Base-by-base conservation (phyloP, 2,113 vertebrate genomes). In the Tragelaphus scriptus region DNA sequence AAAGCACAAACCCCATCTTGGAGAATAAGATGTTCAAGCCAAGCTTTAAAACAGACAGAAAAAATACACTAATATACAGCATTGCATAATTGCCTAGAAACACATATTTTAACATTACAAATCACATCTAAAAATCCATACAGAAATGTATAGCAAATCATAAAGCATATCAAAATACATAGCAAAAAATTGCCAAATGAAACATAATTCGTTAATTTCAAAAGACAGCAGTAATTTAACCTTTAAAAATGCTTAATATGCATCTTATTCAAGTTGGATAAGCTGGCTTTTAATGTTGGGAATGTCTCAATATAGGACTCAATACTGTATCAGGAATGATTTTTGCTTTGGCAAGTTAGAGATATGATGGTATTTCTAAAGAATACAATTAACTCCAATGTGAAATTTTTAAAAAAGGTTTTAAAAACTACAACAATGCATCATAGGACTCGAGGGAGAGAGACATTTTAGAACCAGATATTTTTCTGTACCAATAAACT, bases 131-230 rank as follows among this genome's bases (percentile, higher is more conserved):
- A 88, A 88, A 65, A 25, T 61, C 21, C 14, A 4, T 75, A 92
- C 30, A 32, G 59, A 85, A 79, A 79, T 71, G 30, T 40, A 79
- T 9, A 63, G 32, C 25, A 77, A 85, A 49, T 61, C 58, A 71
- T 75, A 79, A 13, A 90, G 56, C 47, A 65, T 93, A 49, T 26
- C 14, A 79, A 94, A 92, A 84, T 65, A 95, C 17, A 95, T 1
- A 87, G 59, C 56, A 97, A 98, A 98, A 89, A 5, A 3, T 6
- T 89, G 71, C 25, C 80, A 93, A 92, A 65, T 56, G 44, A 92
- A 82, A 84, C 30, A 85, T 28, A 85, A 65, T 79, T 77, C 94
- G 14, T 90, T 90, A 85, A 21, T 96, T 96, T 97, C 59, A 91
- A 96, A 91, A 79, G 92, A 85, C 4, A 51, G 30, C 28, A 88